A percentile compares a stretch with the other conserved stretches of the same genome.
These are phyloP conservation scores for Gryon sp. DNA, from an alignment of 1,140 invertebrate genomes.

Conservation along the genomic window DNA sequence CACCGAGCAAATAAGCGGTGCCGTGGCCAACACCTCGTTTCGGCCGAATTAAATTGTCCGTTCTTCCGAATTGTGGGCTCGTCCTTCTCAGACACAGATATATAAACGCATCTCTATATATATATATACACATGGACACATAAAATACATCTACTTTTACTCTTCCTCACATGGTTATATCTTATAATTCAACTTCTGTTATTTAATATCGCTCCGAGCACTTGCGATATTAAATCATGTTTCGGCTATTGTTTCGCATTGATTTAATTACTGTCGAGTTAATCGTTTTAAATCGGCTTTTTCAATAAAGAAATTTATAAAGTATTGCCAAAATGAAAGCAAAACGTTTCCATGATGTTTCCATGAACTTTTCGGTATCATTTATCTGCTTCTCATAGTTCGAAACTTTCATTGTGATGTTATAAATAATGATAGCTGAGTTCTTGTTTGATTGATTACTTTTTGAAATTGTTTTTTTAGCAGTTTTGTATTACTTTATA, in stretches of 20 bases:
- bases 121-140: too few species aligned
- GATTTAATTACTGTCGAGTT: slow-evolving; percentile 34
- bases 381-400: slow-evolving; percentile 3
- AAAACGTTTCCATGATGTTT: slow-evolving; percentile 24
- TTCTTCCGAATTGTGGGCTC: slow-evolving; percentile 43
- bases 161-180: neutral
- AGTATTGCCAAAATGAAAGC: neutral
- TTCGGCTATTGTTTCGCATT: slow-evolving; percentile 31
- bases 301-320: slow-evolving; percentile 41
- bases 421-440: slow-evolving; percentile 3
- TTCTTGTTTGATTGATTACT: too few species aligned
- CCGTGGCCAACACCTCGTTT: slow-evolving; percentile 68
- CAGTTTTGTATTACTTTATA: too few species aligned
- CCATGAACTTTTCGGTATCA: slow-evolving; percentile 45
- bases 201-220: slow-evolving; percentile 36
- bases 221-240: slow-evolving; percentile 40
- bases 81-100: too few species aligned
- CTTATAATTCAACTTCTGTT: slow-evolving; percentile 34
- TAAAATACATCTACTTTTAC: too few species aligned
- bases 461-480: too few species aligned
- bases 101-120: too few species aligned
- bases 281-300: slow-evolving; percentile 47
- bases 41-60: slow-evolving; percentile 66
- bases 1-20: slow-evolving; percentile 65
- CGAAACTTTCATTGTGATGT: slow-evolving; percentile 11